Conservation (phyloP, 2,888 invertebrate genomes). For the Leucophenga montana region DNA sequence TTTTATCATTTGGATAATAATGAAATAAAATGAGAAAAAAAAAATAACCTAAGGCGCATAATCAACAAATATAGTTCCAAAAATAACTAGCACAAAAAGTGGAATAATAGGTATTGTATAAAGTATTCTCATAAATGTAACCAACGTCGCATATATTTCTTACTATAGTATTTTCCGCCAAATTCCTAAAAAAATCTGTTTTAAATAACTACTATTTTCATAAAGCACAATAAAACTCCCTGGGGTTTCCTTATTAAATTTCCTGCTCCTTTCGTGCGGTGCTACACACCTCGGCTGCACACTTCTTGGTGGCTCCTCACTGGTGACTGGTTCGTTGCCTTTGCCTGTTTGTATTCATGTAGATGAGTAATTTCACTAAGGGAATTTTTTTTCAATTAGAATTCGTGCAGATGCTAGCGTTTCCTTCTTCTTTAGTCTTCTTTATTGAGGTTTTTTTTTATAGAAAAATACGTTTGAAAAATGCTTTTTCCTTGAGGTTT, state of each 20-base stretch:
- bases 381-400: slow-evolving; percentile 68
- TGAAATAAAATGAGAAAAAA: neutral
- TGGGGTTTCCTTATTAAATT: slow-evolving; percentile 66
- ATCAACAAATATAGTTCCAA: slow-evolving; percentile 7
- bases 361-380: slow-evolving; percentile 60
- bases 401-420: slow-evolving; percentile 66
- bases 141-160: slow-evolving; percentile 14
- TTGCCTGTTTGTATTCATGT: slow-evolving; percentile 9
- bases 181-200: slow-evolving; percentile 42
- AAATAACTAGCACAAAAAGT: neutral
- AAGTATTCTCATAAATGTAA: slow-evolving; percentile 9
- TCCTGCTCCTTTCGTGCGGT: slow-evolving; percentile 34
- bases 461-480: slow-evolving; percentile 20
- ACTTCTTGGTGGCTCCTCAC: slow-evolving; percentile 30
- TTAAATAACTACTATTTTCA: slow-evolving; percentile 64
- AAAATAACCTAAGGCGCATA: no score
- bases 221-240: slow-evolving; percentile 64
- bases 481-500: slow-evolving; percentile 28
- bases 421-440: slow-evolving; percentile 48
- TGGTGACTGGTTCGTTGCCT: slow-evolving; percentile 23
- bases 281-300: neutral
- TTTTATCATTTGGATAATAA: no score
- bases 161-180: slow-evolving; percentile 5
- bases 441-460: slow-evolving; percentile 21
- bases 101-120: neutral